These are phyloP conservation scores for Dermolepida albohirtum DNA, from an alignment of 2,888 invertebrate species.

Conservation along the genomic window DNA sequence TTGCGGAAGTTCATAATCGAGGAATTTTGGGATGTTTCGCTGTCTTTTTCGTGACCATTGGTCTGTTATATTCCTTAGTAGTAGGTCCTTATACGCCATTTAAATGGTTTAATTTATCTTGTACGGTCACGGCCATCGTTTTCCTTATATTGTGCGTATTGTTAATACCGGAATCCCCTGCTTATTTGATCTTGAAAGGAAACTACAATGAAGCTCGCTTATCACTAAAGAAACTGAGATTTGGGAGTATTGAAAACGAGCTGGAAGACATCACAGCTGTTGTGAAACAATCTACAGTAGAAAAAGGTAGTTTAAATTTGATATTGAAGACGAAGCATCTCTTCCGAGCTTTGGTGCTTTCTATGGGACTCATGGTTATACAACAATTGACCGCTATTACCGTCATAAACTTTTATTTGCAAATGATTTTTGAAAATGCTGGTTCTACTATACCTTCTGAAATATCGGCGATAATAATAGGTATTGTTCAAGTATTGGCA, in stretches of 20 bases:
- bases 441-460: slow-evolving; percentile 71
- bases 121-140: slow-evolving; percentile 25
- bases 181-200: slow-evolving; percentile 52
- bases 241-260: slow-evolving; percentile 75
- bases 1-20: slow-evolving; percentile 56
- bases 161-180: slow-evolving; percentile 47
- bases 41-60: slow-evolving; percentile 38
- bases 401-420: slow-evolving; percentile 82
- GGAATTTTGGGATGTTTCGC: slow-evolving; percentile 44
- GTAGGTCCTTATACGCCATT: slow-evolving; percentile 43
- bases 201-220: slow-evolving; percentile 71
- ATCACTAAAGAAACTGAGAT: slow-evolving; percentile 76
- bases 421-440: slow-evolving; percentile 76
- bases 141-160: slow-evolving; percentile 39
- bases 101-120: slow-evolving; percentile 30
- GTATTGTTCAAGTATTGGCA: slow-evolving; percentile 77
- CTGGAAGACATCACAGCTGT: slow-evolving; percentile 62
- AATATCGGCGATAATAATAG: slow-evolving; percentile 78
- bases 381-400: slow-evolving; percentile 88
- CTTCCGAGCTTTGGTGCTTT: slow-evolving; percentile 80
- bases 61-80: slow-evolving; percentile 40
- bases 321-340: slow-evolving; percentile 73
- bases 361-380: slow-evolving; percentile 68
- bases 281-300: slow-evolving; percentile 63
- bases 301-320: slow-evolving; percentile 64